These are phyloP conservation scores for Platichthys flesus DNA, from an alignment of 2,113 vertebrate species.

Conservation along the genomic window DNA sequence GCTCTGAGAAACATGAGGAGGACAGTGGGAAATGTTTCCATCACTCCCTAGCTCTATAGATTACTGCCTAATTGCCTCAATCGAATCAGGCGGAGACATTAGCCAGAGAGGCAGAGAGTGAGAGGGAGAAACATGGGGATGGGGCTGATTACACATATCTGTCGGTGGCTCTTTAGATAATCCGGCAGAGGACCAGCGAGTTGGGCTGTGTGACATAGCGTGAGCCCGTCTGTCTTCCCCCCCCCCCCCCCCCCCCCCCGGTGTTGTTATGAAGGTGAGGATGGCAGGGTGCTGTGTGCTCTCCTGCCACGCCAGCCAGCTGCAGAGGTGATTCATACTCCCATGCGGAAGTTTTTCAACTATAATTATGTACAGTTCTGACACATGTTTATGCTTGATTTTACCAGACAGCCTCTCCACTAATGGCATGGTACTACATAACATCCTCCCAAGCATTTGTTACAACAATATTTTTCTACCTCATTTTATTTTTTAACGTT, in stretches of 20 bases:
- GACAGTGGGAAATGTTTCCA: constrained; percentile 83
- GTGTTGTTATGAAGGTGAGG: constrained; percentile 69
- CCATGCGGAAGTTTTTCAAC: constrained; percentile 81
- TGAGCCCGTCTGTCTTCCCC: constrained; percentile 53
- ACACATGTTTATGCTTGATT: constrained; percentile 82
- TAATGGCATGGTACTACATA: constrained; percentile 82
- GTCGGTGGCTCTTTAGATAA: constrained; percentile 76
- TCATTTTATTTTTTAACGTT: constrained; percentile 69
- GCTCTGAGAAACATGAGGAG: constrained; percentile 84
- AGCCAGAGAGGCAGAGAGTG: constrained; percentile 78
- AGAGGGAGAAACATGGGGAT: constrained; percentile 73
- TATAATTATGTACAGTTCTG: constrained; percentile 84
- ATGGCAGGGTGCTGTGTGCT: constrained; percentile 68
- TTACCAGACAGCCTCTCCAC: constrained; percentile 75
- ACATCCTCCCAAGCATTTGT: constrained; percentile 81
- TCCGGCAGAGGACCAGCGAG: constrained; percentile 67
- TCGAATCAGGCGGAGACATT: constrained; percentile 83
- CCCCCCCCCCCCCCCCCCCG: constrained; percentile 40
- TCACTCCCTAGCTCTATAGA: constrained; percentile 80
- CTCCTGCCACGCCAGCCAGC: constrained; percentile 73
- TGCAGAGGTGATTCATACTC: constrained; percentile 80
- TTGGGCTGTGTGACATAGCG: constrained; percentile 51
- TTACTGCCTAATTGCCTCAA: constrained; percentile 83
- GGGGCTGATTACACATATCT: constrained; percentile 79
- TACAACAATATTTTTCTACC: constrained; percentile 70